phyloP scores from a whole-genome alignment of 1,140 invertebrate species.

The Phymastichus coffea region DNA sequence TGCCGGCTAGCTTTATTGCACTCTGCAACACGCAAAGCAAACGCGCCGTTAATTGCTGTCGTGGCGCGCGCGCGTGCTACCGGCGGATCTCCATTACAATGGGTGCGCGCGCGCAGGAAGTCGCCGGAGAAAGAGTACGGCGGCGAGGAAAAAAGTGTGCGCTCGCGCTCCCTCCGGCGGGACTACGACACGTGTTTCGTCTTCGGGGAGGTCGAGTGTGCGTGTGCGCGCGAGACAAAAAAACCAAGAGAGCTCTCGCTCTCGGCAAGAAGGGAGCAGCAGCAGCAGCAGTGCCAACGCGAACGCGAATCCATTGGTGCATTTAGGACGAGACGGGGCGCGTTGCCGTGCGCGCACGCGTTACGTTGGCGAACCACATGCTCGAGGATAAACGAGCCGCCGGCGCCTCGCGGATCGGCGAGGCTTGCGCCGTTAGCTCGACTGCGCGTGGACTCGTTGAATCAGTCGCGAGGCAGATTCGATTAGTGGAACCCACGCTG shows the following conservation, averaged over 20 bases:
- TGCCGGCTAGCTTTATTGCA: slow-evolving; percentile 62
- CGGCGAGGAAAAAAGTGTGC: too few species aligned
- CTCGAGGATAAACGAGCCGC: too few species aligned
- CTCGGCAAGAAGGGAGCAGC: background rate
- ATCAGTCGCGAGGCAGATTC: too few species aligned
- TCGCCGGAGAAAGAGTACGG: too few species aligned
- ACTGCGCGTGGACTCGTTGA: too few species aligned
- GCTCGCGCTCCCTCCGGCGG: too few species aligned
- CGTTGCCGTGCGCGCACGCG: too few species aligned
- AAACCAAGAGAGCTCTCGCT: background rate
- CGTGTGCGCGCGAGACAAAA: background rate
- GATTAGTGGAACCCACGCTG: too few species aligned
- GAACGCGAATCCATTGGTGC: slow-evolving; percentile 3
- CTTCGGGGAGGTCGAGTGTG: slow-evolving; percentile 9
- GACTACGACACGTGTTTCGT: slow-evolving; percentile 7
- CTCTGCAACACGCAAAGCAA: slow-evolving; percentile 52
- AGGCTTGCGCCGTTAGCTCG: too few species aligned
- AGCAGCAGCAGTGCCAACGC: slow-evolving; percentile 28
- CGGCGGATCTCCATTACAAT: slow-evolving; percentile 16
- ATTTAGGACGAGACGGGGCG: slow-evolving; percentile 2
- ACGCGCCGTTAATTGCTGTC: background rate
- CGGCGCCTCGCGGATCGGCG: too few species aligned
- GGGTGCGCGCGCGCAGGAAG: background rate
- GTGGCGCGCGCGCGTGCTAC: background rate
- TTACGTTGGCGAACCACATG: too few species aligned